Conservation (phyloP, 2,113 vertebrate genomes). For the Tetrax tetrax region DNA sequence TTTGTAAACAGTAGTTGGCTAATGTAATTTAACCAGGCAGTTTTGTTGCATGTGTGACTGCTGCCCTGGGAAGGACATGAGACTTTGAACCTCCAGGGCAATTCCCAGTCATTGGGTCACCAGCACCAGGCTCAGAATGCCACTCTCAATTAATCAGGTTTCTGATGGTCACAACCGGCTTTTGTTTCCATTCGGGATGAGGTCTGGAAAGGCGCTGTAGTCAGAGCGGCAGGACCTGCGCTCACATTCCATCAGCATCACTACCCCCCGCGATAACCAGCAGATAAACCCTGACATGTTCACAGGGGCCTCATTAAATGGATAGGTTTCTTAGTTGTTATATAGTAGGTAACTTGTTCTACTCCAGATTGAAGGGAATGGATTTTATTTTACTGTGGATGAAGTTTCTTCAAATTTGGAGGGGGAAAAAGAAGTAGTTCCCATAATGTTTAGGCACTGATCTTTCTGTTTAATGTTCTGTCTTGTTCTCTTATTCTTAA, state of each 20-base stretch:
- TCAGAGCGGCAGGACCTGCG: not conserved
- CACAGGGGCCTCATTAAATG: not conserved
- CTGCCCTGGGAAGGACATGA: constrained; percentile 9
- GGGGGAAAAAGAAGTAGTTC: not conserved
- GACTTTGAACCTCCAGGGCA: constrained; percentile 65
- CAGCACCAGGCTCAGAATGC: constrained; percentile 3
- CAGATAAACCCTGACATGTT: constrained; percentile 8
- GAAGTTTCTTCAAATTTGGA: not conserved
- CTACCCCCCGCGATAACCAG: not conserved
- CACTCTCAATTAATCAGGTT: constrained; percentile 57
- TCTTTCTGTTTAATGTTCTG: not conserved
- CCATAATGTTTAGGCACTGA: not conserved
- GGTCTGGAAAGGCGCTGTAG: not conserved
- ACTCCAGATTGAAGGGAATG: not conserved
- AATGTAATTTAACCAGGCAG: constrained; percentile 23
- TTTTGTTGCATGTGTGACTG: constrained; percentile 15
- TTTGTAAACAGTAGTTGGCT: constrained; percentile 19
- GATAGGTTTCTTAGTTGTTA: not conserved
- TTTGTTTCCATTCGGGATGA: constrained; percentile 37
- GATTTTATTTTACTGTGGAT: not conserved
- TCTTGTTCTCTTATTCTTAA: not conserved
- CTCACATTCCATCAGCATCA: constrained; percentile 56
- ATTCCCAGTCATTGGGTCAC: constrained; percentile 37
- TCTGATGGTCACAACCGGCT: constrained; percentile 8
- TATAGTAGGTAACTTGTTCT: not conserved